Conservation (phyloP, 2,888 invertebrate species). For the Epinotia bilunana region DNA sequence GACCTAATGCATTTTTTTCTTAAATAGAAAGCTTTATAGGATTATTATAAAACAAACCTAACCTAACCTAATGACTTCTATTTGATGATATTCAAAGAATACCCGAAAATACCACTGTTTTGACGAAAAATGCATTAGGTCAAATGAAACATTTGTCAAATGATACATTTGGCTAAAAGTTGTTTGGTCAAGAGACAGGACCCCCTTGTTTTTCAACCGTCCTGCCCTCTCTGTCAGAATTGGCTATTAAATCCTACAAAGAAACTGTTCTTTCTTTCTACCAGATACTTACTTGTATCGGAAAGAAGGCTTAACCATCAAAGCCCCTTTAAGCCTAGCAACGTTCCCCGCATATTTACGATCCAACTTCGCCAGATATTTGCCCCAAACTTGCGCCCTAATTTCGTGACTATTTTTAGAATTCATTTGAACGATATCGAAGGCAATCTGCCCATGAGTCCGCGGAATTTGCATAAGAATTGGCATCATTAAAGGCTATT, state of each 20-base stretch:
- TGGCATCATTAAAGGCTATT: constrained; percentile 33
- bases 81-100: no score
- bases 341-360: constrained; percentile 28
- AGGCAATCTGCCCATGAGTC: constrained; percentile 35
- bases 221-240: background rate
- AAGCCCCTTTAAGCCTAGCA: background rate
- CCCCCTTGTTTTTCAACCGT: no score
- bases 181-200: no score
- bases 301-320: constrained; percentile 3
- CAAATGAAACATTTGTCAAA: no score
- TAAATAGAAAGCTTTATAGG: no score
- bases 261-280: background rate
- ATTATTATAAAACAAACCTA: no score
- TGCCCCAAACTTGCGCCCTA: constrained; percentile 13
- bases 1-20: no score
- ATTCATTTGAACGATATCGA: constrained; percentile 35
- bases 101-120: no score
- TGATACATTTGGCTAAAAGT: no score
- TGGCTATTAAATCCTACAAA: background rate
- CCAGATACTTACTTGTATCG: constrained; percentile 16
- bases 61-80: no score
- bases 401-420: constrained; percentile 39
- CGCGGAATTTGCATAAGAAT: constrained; percentile 40
- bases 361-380: constrained; percentile 18
- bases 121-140: no score